A percentile compares a stretch with the other conserved stretches of the same genome.
Evolutionary conservation across 2,797 vertebrate genomes (phyloP).

Genomic region (Perodicticus potto): DNA sequence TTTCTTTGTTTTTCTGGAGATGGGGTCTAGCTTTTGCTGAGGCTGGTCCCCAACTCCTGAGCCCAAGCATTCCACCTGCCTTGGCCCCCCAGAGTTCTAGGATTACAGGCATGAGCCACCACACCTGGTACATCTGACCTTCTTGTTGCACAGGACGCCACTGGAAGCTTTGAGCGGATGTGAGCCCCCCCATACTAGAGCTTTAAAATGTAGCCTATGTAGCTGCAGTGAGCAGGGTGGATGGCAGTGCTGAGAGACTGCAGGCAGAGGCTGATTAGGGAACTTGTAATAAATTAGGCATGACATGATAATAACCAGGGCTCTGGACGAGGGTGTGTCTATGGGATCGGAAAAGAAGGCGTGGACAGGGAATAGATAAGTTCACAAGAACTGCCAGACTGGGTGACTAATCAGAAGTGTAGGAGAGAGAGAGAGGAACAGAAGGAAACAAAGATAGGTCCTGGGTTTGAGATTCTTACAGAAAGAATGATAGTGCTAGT

Average conservation of each 20-base stretch:
- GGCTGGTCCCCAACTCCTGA: no score
- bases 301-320: neutral
- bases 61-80: no score
- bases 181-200: neutral
- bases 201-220: neutral
- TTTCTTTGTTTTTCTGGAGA: no score
- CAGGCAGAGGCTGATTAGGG: neutral
- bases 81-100: no score
- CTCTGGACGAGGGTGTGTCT: neutral
- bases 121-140: neutral
- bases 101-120: no score
- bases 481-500: slow-evolving; percentile 38
- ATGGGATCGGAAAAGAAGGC: neutral
- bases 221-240: neutral
- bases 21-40: no score
- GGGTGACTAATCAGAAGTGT: neutral
- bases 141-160: neutral
- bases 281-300: slow-evolving; percentile 7
- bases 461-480: slow-evolving; percentile 6
- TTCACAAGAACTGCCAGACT: neutral
- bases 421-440: neutral
- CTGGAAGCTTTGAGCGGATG: neutral
- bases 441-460: slow-evolving; percentile 21
- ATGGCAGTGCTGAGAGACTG: neutral
- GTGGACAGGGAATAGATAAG: neutral